Evolutionary conservation across 2,113 vertebrate species (phyloP).

Genomic region (Cricetomys ansorgei): DNA sequence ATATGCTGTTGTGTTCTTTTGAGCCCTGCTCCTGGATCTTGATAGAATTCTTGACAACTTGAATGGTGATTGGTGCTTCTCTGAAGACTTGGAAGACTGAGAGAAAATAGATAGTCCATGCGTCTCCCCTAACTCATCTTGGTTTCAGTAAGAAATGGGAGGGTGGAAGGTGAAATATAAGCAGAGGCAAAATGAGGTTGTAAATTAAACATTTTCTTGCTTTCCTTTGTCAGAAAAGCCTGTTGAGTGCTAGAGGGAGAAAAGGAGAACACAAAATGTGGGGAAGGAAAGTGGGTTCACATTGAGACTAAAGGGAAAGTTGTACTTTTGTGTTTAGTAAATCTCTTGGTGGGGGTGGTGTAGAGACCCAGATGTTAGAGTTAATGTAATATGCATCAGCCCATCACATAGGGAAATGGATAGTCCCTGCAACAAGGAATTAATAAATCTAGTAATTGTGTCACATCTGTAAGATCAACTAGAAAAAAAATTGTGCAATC

Average conservation of each 20-base stretch:
- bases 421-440: constrained; percentile 83
- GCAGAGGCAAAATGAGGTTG: constrained; percentile 82
- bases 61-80: constrained; percentile 81
- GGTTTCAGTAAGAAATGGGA: constrained; percentile 71
- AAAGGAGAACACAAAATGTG: not conserved
- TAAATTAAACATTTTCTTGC: constrained; percentile 72
- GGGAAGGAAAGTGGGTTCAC: not conserved
- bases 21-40: constrained; percentile 72
- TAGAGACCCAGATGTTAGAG: constrained; percentile 81
- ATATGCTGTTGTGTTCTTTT: constrained; percentile 73
- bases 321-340: constrained; percentile 79
- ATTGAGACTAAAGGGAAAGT: constrained; percentile 64
- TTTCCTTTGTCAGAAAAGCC: constrained; percentile 65
- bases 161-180: constrained; percentile 80
- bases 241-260: not conserved
- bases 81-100: constrained; percentile 78
- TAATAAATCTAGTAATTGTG: constrained; percentile 89
- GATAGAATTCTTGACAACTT: constrained; percentile 81
- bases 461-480: constrained; percentile 84
- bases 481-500: constrained; percentile 79
- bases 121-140: constrained; percentile 61
- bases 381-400: constrained; percentile 77
- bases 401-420: constrained; percentile 85
- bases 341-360: constrained; percentile 83
- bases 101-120: constrained; percentile 72